Evolutionary conservation across 2,888 invertebrate species (phyloP), one percentile per base, ranked within the genome.

Genomic region (Lissonota sp.): DNA sequence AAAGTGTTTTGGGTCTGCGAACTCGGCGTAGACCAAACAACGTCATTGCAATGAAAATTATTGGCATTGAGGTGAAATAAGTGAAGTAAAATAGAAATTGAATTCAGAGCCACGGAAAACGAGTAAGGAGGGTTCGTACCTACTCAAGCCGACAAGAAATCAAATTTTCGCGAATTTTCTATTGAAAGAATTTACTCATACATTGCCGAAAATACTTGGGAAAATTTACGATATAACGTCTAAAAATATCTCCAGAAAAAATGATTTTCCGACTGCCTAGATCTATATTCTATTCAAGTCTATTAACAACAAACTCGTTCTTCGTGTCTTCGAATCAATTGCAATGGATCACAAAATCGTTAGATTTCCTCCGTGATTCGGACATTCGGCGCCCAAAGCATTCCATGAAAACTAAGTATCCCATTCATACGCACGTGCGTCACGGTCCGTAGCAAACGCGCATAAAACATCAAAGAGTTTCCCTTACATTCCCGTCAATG

Each of bases 401-500:
- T 26, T 26, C 26, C 26, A 26, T n/a, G 5, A 3, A 37, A 6
- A 37, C 2, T 8, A 44, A 26, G 5, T n/a, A 14, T 67, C 10
- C 40, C 46, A 37, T 57, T 4, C 26, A 62, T 3, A 57, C 40
- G 37, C 16, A 39, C 6, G 10, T 53, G 40, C 37, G 49, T n/a
- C 26, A n/a, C 14, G 46, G 53, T 26, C 14, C 16, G 40, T n/a
- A 12, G 40, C 6, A 49, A 63, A 53, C 46, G 26, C 44, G 57
- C 58, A 60, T 66, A 37, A 81, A 70, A 78, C 60, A 81, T 78
- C 81, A 78, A 74, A 81, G 64, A 42, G 60, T 51, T 70, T 70
- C 8, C 64, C 60, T 40, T 51, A 14, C 46, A 16, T 77, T 49
- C 63, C 71, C 66, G 60, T 60, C 57, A 77, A 80, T 71, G 16